Percentiles rank a stretch among this genome's conserved stretches.
Evolutionary conservation across 2,888 invertebrate genomes (phyloP).

Genomic region (Cerastoderma edule): DNA sequence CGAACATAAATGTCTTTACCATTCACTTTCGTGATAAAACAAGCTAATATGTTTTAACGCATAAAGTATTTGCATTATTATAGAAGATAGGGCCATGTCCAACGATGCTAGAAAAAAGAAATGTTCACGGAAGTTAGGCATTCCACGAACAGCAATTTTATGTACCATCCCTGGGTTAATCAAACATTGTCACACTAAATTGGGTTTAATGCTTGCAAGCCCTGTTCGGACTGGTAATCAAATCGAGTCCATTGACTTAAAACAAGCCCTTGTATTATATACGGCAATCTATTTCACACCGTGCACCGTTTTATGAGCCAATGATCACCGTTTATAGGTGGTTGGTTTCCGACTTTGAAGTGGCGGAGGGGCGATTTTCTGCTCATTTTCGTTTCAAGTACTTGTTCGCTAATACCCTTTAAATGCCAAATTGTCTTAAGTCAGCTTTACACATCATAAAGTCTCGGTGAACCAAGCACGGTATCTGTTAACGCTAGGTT

Average conservation of each 20-base stretch:
- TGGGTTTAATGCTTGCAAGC: too few relatives aligned
- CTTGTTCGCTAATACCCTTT: conserved; percentile 26
- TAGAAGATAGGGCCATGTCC: too few relatives aligned
- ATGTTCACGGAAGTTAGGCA: too few relatives aligned
- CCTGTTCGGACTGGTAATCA: conserved; percentile 6
- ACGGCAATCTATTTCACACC: conserved; percentile 23
- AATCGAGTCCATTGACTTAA: conserved; percentile 6
- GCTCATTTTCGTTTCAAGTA: conserved; percentile 24
- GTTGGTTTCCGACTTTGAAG: conserved; percentile 18
- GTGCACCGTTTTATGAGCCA: conserved; percentile 17
- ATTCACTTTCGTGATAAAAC: too few relatives aligned
- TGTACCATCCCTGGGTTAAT: too few relatives aligned
- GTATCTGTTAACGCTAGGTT: conserved; percentile 13
- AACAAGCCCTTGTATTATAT: conserved; percentile 16
- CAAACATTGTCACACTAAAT: too few relatives aligned
- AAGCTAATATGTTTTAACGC: too few relatives aligned
- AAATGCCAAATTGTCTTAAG: conserved; percentile 8
- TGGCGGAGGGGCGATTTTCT: conserved; percentile 19
- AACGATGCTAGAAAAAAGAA: too few relatives aligned
- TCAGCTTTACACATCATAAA: conserved; percentile 27
- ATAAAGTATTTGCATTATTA: too few relatives aligned
- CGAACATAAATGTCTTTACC: too few relatives aligned
- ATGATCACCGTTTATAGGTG: conserved; percentile 11
- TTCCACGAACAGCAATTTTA: too few relatives aligned
- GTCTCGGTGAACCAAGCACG: conserved; percentile 22